A percentile compares a stretch with the other conserved stretches of the same genome.
These are phyloP conservation scores for Rhodinocichla rosea DNA, from an alignment of 2,113 vertebrate species.

Conservation along the genomic window DNA sequence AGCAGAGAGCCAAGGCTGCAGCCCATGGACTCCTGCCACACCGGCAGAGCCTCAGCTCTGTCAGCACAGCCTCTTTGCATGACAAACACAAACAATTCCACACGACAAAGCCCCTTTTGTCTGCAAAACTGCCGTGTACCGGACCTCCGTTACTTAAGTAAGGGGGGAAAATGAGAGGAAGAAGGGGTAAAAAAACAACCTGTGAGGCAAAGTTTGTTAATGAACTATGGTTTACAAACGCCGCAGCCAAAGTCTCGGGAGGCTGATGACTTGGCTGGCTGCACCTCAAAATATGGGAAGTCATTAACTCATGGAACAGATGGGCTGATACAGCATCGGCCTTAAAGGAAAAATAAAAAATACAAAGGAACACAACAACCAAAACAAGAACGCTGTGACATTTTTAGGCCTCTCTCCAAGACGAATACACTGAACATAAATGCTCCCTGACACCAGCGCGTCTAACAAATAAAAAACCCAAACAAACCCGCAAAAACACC, in stretches of 20 bases:
- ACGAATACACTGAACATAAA: not conserved
- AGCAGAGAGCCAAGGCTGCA: not conserved
- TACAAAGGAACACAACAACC: not conserved
- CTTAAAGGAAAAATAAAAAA: not conserved
- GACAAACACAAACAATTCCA: slow-evolving; percentile 31
- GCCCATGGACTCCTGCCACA: not conserved
- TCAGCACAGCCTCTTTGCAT: not conserved
- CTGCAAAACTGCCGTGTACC: not conserved
- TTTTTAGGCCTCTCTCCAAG: not conserved
- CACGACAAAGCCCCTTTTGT: slow-evolving; percentile 39
- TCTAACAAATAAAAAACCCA: not conserved
- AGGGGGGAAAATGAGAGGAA: not conserved
- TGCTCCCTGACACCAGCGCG: not conserved
- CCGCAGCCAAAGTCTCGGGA: not conserved
- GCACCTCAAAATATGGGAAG: slow-evolving; percentile 20
- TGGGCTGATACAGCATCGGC: not conserved
- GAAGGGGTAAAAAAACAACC: not conserved
- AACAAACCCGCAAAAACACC: not conserved
- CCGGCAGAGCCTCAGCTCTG: not conserved
- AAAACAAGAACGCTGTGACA: not conserved
- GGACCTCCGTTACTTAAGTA: not conserved
- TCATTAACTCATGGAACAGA: slow-evolving; percentile 37
- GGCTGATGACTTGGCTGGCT: slow-evolving; percentile 1
- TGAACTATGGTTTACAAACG: not conserved
- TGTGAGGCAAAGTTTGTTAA: not conserved